Percentiles rank a stretch among this genome's conserved stretches.
phyloP scores from a whole-genome alignment of 2,113 vertebrate genomes.

The Rattus rattus region DNA sequence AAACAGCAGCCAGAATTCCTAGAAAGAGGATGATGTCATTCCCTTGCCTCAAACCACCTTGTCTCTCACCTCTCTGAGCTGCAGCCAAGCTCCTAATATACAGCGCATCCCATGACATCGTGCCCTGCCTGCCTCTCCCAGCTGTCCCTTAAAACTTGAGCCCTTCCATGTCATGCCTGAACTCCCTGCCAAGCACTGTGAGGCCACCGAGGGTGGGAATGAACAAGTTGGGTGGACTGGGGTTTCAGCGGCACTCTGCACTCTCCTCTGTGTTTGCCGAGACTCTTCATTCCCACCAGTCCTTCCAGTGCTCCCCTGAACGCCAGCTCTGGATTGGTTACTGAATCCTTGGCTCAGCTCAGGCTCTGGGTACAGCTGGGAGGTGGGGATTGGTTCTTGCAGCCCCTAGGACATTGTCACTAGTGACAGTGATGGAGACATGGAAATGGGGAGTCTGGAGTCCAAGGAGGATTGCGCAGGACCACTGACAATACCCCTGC shows the following conservation, averaged over 20 bases:
- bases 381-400: not conserved
- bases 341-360: not conserved
- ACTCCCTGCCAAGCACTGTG: not conserved
- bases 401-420: not conserved
- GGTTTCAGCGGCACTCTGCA: not conserved
- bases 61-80: not conserved
- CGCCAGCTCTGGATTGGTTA: not conserved
- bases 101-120: fast-evolving
- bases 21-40: not conserved
- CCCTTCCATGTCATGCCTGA: fast-evolving
- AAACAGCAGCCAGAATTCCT: not conserved
- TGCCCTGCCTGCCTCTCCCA: not conserved
- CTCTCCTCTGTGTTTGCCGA: not conserved
- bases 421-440: not conserved
- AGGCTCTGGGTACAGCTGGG: not conserved
- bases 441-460: not conserved
- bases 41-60: not conserved
- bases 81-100: not conserved
- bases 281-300: not conserved
- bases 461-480: not conserved
- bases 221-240: fast-evolving
- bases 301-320: not conserved
- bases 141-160: not conserved
- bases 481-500: not conserved
- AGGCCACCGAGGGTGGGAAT: not conserved